These are phyloP conservation scores for Acanthornis magna DNA, from an alignment of 2,797 vertebrate genomes.

Conservation along the genomic window DNA sequence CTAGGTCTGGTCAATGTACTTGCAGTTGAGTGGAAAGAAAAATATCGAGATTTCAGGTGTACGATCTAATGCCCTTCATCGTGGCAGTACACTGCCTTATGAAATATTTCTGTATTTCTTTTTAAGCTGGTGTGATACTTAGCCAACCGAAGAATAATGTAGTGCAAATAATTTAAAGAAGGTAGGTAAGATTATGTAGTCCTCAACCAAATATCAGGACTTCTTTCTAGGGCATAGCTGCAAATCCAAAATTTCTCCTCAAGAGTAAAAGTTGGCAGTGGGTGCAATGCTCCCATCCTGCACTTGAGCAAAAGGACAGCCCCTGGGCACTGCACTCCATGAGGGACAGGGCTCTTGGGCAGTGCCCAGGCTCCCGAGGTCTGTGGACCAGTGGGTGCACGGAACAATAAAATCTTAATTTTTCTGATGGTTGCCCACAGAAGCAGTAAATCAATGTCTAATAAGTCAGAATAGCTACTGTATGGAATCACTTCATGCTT, in stretches of 20 bases:
- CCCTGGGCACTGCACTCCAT: no score
- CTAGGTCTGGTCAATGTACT: background rate
- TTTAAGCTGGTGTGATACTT: background rate
- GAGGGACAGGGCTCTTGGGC: background rate
- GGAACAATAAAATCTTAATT: background rate
- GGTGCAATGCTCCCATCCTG: background rate
- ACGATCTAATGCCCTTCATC: background rate
- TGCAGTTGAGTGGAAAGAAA: background rate
- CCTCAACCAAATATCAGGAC: background rate
- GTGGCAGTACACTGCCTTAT: background rate
- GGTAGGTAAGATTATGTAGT: background rate
- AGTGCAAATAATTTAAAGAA: background rate
- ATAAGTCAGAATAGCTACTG: background rate
- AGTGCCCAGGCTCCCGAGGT: background rate
- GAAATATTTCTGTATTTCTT: background rate
- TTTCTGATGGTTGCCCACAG: background rate
- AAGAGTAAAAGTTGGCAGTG: background rate
- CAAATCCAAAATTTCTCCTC: background rate
- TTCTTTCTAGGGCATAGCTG: background rate
- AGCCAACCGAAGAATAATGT: background rate
- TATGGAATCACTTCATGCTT: background rate
- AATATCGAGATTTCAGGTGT: background rate
- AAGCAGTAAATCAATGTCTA: background rate
- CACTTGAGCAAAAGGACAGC: background rate
- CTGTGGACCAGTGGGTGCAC: fast-evolving